Evolutionary conservation across 2,888 invertebrate genomes (phyloP).

Genomic region (Allacma fusca): DNA sequence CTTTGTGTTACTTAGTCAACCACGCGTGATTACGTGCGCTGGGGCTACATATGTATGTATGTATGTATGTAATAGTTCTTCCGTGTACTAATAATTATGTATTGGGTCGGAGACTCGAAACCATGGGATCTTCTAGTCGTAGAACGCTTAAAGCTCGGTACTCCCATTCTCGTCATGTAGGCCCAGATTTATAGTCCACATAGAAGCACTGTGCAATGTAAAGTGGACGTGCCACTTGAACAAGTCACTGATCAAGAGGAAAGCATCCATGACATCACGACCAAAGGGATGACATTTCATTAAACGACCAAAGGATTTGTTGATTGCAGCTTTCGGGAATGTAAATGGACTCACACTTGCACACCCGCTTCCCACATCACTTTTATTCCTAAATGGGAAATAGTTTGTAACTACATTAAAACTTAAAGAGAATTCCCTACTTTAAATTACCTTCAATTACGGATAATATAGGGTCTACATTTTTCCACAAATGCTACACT

Average conservation of each 20-base stretch:
- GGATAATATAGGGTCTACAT: not conserved
- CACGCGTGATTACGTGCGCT: constrained; percentile 12
- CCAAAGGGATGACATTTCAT: not conserved
- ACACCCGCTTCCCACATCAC: too few relatives aligned
- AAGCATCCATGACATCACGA: not conserved
- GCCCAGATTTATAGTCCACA: not conserved
- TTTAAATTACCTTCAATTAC: not conserved
- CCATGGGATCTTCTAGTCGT: too few relatives aligned
- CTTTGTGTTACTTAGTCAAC: constrained; percentile 2
- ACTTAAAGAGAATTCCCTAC: not conserved
- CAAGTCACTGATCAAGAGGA: not conserved
- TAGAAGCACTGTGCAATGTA: too few relatives aligned
- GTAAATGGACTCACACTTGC: too few relatives aligned
- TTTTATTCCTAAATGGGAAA: not conserved
- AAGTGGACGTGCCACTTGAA: not conserved
- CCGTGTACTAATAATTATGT: too few relatives aligned
- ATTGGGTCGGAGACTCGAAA: too few relatives aligned
- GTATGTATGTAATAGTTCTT: not conserved
- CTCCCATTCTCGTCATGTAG: not conserved
- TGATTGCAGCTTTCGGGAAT: not conserved
- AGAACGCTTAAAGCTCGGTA: not conserved
- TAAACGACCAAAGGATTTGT: not conserved
- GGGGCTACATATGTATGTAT: not conserved
- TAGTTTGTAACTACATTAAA: not conserved
- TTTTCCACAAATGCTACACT: not conserved